These are phyloP conservation scores for Haliaeetus leucogaster DNA, from an alignment of 2,113 vertebrate species.

Conservation along the genomic window DNA sequence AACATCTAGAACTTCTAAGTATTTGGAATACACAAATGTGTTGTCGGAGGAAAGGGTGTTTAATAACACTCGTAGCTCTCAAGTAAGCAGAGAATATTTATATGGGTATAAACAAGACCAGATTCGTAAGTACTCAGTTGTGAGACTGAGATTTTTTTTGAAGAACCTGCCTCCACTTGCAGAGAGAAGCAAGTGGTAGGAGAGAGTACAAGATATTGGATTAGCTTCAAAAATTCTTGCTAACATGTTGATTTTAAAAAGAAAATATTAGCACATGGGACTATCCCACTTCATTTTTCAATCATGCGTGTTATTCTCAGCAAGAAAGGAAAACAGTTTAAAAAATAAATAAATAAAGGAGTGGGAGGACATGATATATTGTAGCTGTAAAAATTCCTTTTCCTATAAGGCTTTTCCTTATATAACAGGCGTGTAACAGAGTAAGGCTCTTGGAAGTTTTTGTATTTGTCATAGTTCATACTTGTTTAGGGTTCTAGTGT, in stretches of 20 bases:
- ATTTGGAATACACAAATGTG: background rate
- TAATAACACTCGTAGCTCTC: background rate
- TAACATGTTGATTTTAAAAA: background rate
- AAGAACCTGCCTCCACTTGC: background rate
- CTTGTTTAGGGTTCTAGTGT: background rate
- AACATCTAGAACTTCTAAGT: background rate
- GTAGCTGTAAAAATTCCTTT: background rate
- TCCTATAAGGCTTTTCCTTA: background rate
- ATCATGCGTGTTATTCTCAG: background rate
- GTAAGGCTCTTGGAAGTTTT: background rate
- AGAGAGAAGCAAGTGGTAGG: background rate
- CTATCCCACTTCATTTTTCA: background rate
- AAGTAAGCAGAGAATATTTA: background rate
- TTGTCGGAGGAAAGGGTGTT: background rate
- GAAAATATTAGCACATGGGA: background rate
- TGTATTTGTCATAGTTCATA: background rate
- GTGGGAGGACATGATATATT: background rate
- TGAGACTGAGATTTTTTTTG: background rate
- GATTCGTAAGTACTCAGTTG: background rate
- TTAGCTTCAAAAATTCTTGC: background rate
- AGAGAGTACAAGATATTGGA: background rate
- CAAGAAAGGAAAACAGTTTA: background rate
- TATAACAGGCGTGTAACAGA: background rate
- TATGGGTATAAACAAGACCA: background rate
- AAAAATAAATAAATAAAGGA: background rate